Percentiles rank a stretch among this genome's conserved stretches.
Conservation (phyloP, 2,797 vertebrate genomes). For the Eleutherodactylus coqui region DNA sequence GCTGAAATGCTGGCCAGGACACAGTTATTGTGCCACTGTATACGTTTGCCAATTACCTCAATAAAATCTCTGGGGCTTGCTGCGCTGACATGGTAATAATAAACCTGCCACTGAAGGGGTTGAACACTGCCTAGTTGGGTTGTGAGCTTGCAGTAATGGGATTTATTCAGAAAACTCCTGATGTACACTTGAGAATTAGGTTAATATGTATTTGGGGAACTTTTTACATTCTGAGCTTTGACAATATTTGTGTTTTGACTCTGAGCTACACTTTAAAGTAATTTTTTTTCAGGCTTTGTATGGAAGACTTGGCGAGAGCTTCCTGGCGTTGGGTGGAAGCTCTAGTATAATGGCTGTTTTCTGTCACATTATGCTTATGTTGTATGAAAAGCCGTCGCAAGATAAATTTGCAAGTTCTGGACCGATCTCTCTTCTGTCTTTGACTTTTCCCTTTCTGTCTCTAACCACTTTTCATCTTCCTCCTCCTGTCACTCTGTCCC, state of each 20-base stretch:
- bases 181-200: no score
- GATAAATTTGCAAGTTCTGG: conserved; percentile 36
- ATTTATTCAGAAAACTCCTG: no score
- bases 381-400: background rate
- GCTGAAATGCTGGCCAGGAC: no score
- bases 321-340: background rate
- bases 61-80: no score
- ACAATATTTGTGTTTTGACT: background rate
- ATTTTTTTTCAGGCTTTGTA: background rate
- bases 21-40: no score
- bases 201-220: no score
- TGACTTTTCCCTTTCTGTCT: conserved; percentile 54
- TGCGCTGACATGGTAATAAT: no score
- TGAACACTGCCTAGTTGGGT: no score
- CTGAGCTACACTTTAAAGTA: conserved; percentile 11
- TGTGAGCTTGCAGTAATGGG: no score
- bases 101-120: no score
- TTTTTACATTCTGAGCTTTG: background rate
- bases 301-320: background rate
- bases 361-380: conserved; percentile 6
- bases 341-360: background rate
- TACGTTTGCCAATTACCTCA: no score
- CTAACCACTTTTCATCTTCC: conserved; percentile 56
- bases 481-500: conserved; percentile 42
- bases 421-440: conserved; percentile 60